Base-by-base conservation (phyloP, 37 sponge, comb jelly and placozoan species). In the Cliona cf. orientalis region DNA sequence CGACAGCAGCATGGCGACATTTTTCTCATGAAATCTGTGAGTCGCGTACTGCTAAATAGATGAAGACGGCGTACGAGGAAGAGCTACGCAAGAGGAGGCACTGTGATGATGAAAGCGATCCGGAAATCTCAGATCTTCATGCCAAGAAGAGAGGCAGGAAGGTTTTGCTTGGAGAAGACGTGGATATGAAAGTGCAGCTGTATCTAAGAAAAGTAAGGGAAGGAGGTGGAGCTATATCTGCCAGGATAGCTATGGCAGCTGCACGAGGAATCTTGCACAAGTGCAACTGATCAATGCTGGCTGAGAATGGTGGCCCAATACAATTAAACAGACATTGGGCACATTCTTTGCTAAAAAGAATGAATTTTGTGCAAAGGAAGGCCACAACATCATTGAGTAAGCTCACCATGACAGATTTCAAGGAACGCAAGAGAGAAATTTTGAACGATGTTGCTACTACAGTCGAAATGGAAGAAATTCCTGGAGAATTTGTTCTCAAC, bases 301-400 rank as follows among this genome's bases (percentile, higher is more conserved):
- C 5, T 36, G 78, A 76, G 17, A 79, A 79, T 66, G 69, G 80
- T 14, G 80, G 69, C 7, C 69, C 11, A n/a, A n/a, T n/a, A n/a
- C n/a, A n/a, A n/a, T n/a, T n/a, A n/a, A n/a, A n/a, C n/a, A n/a
- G n/a, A n/a, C n/a, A n/a, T n/a, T n/a, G n/a, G n/a, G n/a, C n/a
- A n/a, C n/a, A n/a, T n/a, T n/a, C n/a, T n/a, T n/a, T n/a, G n/a
- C n/a, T n/a, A n/a, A n/a, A n/a, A n/a, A n/a, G n/a, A n/a, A n/a
- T n/a, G n/a, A n/a, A n/a, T n/a, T n/a, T n/a, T n/a, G n/a, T n/a
- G n/a, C n/a, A n/a, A n/a, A n/a, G n/a, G n/a, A n/a, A n/a, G n/a
- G n/a, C n/a, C n/a, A n/a, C n/a, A n/a, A n/a, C n/a, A n/a, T n/a
- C n/a, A n/a, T n/a, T n/a, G n/a, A n/a, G n/a, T n/a, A n/a, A n/a